Evolutionary conservation across 92 coral and sea anemone species (phyloP), one percentile per base, ranked within the genome.

Genomic region (Galaxea fascicularis): DNA sequence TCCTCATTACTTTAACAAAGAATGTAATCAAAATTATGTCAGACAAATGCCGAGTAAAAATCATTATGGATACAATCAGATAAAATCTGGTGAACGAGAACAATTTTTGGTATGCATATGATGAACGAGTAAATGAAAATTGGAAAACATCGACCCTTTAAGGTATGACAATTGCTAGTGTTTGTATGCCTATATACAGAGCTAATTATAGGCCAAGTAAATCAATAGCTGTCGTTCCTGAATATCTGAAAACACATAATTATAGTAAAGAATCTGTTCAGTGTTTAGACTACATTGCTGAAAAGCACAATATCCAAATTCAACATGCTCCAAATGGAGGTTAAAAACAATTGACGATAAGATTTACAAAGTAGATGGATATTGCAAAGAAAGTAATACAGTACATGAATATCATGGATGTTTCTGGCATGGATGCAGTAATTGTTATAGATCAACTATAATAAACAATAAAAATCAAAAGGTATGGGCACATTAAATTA

Each of bases 1-100:
- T 58, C 88, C 88, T 0, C 92, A 92, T 28, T 27, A 25, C 12
- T 92, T 89, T 60, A 92, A 92, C 27, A 80, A 7, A 4, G 20
- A 7, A 17, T 64, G 35, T 1, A 89, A 89, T 56, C 74, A 80
- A 47, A n/a, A 64, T 0, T 92, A 88, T 60, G 62, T 73, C 0
- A 92, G 90, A 1, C 90, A 74, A 17, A 44, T 92, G 0, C 95
- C 93, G 6, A 57, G 74, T 11, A 14, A 75, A 8, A 4, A 29
- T 1, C 69, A 30, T 26, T 92, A 82, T 58, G 89, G 76, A 51
- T 87, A 89, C 0, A 84, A 89, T 56, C 83, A 79, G 4, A 89
- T 92, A 93, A 22, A 10, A 0, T 73, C 39, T 0, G 15, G 24
- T 6, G 84, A 71, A 10, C 69, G 86, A 1, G 54, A 60, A 22